Evolutionary conservation across 2,113 vertebrate genomes (phyloP).

Genomic region (Xiphias gladius): DNA sequence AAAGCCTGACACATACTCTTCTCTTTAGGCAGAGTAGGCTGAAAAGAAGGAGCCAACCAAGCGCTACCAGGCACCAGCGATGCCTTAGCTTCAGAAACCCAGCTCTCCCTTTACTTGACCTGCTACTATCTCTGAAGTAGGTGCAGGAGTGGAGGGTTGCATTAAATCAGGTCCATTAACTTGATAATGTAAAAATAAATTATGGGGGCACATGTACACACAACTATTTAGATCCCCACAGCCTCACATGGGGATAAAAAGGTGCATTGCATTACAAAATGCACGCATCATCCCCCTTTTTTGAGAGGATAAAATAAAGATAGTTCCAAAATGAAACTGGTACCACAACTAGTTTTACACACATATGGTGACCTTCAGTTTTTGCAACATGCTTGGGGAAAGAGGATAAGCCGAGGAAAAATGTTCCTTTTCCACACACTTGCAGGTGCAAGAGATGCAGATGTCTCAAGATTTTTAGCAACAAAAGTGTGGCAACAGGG

Average conservation of each 20-base stretch:
- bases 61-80: constrained; percentile 64
- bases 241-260: not conserved
- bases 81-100: constrained; percentile 15
- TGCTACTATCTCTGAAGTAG: constrained; percentile 17
- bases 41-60: constrained; percentile 25
- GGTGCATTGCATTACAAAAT: not conserved
- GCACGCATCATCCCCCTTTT: not conserved
- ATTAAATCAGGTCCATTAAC: constrained; percentile 38
- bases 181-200: constrained; percentile 12
- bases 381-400: not conserved
- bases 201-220: not conserved
- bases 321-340: not conserved
- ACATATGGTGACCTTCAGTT: not conserved
- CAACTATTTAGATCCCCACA: not conserved
- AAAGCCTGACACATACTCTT: constrained; percentile 59
- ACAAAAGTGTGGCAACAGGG: constrained; percentile 20
- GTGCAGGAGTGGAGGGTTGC: constrained; percentile 14
- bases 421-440: constrained; percentile 29
- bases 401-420: constrained; percentile 20
- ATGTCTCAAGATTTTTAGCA: constrained; percentile 17
- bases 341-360: not conserved
- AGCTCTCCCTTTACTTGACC: constrained; percentile 38
- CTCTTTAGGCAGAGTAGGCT: constrained; percentile 39
- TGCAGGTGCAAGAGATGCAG: constrained; percentile 12
- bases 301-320: not conserved